Evolutionary conservation across 2,113 vertebrate genomes (phyloP), one percentile per base, ranked within the genome.

Genomic region (Acinonyx jubatus): DNA sequence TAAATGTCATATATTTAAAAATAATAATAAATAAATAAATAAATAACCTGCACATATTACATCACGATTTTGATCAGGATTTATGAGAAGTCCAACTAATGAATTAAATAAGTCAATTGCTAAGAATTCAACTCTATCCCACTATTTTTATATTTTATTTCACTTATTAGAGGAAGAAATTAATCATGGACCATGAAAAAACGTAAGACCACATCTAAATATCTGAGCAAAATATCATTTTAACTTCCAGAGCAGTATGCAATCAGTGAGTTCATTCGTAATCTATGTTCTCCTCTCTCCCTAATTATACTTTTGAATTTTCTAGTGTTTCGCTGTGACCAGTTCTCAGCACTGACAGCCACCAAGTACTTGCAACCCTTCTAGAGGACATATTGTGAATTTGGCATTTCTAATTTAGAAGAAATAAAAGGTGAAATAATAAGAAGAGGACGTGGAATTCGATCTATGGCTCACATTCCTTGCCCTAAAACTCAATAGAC

Each of bases 281-380:
- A 89, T 38, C 29, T 79, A 50, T 50, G 85, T 71, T 78, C 55
- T 33, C 18, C 55, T 84, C 2, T 68, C 12, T 86, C 79, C 36
- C 79, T 89, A 86, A 69, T 61, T 92, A 79, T 41, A 63, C 74
- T 66, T 92, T 82, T 76, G n/a, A 85, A 74, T 94, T 31, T 41
- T 87, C 48, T 65, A 57, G 31, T 11, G 45, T 76, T 89, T 86
- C 31, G 11, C 18, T 21, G 3, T 48, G 38, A 65, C 45, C 10
- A 19, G 29, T 76, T 92, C 19, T 81, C 29, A 89, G 65, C 50
- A 27, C 38, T 13, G 19, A 71, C 27, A 84, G 4, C 23, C 36
- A 78, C 25, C 45, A 82, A 80, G 33, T 29, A 76, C 8, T 90
- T 65, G 10, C 7, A 29, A 36, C 31, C 36, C 50, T 83, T 66